phyloP scores from a whole-genome alignment of 2,888 invertebrate species.

The Scaptomyza reducta region DNA sequence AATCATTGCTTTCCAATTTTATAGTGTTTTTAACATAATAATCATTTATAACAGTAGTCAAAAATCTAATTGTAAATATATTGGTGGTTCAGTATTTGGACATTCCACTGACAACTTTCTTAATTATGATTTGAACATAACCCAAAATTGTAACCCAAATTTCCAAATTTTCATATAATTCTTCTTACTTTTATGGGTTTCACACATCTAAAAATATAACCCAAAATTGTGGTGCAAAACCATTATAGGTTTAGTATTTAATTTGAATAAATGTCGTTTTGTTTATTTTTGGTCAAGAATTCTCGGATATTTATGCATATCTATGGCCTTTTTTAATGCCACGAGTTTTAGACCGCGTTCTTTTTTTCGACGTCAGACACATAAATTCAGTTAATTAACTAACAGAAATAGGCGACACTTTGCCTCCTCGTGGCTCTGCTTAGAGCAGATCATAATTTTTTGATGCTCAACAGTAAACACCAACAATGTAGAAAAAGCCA shows the following conservation, averaged over 20 bases:
- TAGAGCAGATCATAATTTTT: slow-evolving; percentile 66
- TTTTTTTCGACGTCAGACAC: slow-evolving; percentile 78
- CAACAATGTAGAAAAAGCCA: not conserved
- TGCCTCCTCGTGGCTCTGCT: slow-evolving; percentile 40
- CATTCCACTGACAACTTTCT: not conserved
- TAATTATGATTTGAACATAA: not conserved
- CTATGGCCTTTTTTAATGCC: slow-evolving; percentile 55
- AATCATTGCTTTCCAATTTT: no score
- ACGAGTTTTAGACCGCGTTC: slow-evolving; percentile 72
- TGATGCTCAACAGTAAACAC: slow-evolving; percentile 17
- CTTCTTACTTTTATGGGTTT: slow-evolving; percentile 1
- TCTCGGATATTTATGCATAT: slow-evolving; percentile 62
- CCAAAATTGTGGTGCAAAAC: slow-evolving; percentile 20
- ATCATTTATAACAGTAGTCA: no score
- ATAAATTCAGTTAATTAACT: slow-evolving; percentile 79
- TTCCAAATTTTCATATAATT: slow-evolving; percentile 3
- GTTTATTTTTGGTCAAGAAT: slow-evolving; percentile 35
- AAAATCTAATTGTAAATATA: not conserved
- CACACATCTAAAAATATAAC: slow-evolving; percentile 29
- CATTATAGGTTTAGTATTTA: slow-evolving; percentile 34
- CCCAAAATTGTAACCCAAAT: slow-evolving; percentile 6
- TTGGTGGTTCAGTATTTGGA: not conserved
- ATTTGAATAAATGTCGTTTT: slow-evolving; percentile 31
- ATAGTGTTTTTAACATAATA: no score
- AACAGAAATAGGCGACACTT: slow-evolving; percentile 75